Percentiles rank a stretch among this genome's conserved stretches.
phyloP scores from a whole-genome alignment of 2,888 invertebrate genomes.

The Tricholauxania praeusta region DNA sequence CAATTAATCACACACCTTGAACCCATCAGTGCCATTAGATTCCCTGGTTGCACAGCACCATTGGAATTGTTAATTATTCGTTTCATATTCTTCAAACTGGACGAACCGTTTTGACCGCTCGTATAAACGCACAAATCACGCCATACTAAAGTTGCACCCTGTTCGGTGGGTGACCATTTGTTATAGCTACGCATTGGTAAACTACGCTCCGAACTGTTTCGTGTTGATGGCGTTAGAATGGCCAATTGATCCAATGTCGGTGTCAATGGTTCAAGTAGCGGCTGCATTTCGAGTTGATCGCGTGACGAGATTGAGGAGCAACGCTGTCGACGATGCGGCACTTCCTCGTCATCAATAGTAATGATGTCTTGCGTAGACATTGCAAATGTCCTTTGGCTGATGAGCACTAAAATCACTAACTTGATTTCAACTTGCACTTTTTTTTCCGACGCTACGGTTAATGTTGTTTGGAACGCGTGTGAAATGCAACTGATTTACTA shows the following conservation, averaged over 20 bases:
- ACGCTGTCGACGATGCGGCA: constrained; percentile 18
- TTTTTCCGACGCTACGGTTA: neutral
- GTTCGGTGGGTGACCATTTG: constrained; percentile 72
- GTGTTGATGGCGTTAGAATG: constrained; percentile 50
- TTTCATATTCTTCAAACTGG: constrained; percentile 71
- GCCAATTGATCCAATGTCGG: neutral
- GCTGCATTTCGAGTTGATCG: constrained; percentile 34
- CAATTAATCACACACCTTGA: constrained; percentile 74
- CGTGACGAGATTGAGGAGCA: constrained; percentile 3
- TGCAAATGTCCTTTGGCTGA: neutral
- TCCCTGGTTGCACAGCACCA: constrained; percentile 85
- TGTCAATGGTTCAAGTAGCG: neutral
- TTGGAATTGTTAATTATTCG: constrained; percentile 85
- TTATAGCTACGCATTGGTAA: constrained; percentile 68
- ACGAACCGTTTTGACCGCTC: constrained; percentile 52
- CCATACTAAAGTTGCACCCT: constrained; percentile 84
- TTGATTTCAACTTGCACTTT: neutral
- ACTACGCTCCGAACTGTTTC: constrained; percentile 64
- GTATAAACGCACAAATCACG: constrained; percentile 82
- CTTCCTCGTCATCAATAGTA: constrained; percentile 27
- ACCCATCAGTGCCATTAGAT: constrained; percentile 86
- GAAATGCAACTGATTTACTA: constrained; percentile 38
- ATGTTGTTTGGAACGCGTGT: constrained; percentile 27
- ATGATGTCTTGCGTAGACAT: constrained; percentile 42
- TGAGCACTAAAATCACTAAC: neutral